Percentiles rank a stretch among this genome's conserved stretches.
Conservation (phyloP, 2,888 invertebrate genomes). For the Cistogaster globosa region DNA sequence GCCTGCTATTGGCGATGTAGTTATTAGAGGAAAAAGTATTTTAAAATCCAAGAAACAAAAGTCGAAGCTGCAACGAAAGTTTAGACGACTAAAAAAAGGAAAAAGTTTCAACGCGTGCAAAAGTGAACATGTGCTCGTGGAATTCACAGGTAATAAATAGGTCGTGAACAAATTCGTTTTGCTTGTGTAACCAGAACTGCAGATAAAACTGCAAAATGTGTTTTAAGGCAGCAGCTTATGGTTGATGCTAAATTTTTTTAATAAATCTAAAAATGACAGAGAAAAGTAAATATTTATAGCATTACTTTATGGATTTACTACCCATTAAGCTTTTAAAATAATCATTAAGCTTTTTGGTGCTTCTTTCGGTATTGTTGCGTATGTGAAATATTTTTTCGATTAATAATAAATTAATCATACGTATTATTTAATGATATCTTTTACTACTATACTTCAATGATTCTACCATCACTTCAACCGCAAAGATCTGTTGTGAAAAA, state of each 20-base stretch:
- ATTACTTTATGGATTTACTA: too few relatives aligned
- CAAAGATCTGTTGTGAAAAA: too few relatives aligned
- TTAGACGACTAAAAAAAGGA: background rate
- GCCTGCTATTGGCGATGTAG: constrained; percentile 13
- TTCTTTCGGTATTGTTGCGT: background rate
- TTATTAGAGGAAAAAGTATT: background rate
- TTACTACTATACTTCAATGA: too few relatives aligned
- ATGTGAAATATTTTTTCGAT: constrained; percentile 14
- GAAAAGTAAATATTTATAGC: too few relatives aligned
- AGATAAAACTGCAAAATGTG: background rate
- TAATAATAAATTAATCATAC: constrained; percentile 19
- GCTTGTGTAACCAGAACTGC: background rate
- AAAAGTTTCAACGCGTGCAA: background rate
- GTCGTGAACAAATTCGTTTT: constrained; percentile 13
- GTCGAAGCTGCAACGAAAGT: background rate
- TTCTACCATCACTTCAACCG: too few relatives aligned
- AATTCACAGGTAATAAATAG: constrained; percentile 50
- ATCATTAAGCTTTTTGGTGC: background rate
- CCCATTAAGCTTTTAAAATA: too few relatives aligned
- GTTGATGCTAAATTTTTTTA: constrained; percentile 26
- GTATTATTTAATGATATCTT: background rate
- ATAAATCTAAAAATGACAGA: background rate
- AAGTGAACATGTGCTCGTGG: constrained; percentile 33
- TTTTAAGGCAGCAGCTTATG: constrained; percentile 11
- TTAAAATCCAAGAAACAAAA: background rate